Percentiles rank a stretch among this genome's conserved stretches.
phyloP scores from a whole-genome alignment of 2,888 invertebrate species.

The Caenorhabditis sulstoni region DNA sequence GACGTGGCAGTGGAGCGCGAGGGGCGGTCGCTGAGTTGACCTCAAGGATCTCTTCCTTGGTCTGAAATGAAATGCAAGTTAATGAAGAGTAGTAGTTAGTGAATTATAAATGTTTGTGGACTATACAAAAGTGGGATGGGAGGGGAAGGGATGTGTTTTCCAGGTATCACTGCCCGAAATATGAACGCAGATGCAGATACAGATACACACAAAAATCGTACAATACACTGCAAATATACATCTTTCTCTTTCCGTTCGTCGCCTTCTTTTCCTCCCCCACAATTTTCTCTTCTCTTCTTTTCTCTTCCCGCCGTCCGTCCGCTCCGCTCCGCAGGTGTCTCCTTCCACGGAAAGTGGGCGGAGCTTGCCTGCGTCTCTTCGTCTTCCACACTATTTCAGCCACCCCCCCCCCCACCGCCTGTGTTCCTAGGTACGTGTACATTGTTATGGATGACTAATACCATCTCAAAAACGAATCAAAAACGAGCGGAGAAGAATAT shows the following conservation, averaged over 20 bases:
- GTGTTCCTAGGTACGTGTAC: conserved; percentile 5
- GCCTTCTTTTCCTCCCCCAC: no score
- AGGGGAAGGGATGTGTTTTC: background rate
- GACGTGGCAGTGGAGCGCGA: conserved; percentile 43
- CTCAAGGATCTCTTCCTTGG: conserved; percentile 66
- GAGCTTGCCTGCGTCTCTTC: conserved; percentile 2
- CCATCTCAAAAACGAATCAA: background rate
- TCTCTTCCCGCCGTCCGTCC: conserved; percentile 7
- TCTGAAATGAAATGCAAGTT: conserved; percentile 48
- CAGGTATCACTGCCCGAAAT: no score
- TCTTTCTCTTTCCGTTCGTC: conserved; percentile 1
- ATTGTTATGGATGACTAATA: conserved; percentile 38
- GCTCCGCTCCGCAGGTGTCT: no score
- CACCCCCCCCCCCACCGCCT: no score
- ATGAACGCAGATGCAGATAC: background rate
- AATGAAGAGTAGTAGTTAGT: background rate
- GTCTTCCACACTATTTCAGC: no score
- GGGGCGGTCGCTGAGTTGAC: conserved; percentile 27
- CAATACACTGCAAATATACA: conserved; percentile 25
- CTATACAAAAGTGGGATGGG: no score
- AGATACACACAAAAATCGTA: conserved; percentile 44
- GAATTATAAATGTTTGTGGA: no score
- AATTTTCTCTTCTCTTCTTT: background rate
- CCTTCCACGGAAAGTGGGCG: conserved; percentile 41
- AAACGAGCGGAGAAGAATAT: background rate